phyloP scores from a whole-genome alignment of 2,888 invertebrate genomes.

The Drymonia ruficornis region DNA sequence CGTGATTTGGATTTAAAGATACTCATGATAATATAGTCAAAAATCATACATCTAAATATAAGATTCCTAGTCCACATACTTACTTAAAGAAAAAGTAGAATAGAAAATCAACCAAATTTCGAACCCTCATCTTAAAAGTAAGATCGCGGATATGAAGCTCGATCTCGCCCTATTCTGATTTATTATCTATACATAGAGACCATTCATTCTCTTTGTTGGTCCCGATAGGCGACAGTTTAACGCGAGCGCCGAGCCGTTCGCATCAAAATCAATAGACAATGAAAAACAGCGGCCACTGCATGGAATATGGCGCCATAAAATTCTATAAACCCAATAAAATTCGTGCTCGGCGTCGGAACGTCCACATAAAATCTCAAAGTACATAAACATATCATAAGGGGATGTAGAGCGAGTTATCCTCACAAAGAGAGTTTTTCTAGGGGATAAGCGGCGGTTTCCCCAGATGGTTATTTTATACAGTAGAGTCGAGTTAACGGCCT shows the following conservation, averaged over 20 bases:
- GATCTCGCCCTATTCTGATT: too few species aligned
- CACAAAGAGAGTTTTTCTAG: slow-evolving; percentile 79
- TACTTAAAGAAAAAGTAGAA: too few species aligned
- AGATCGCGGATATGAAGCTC: too few species aligned
- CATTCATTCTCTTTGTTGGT: slow-evolving; percentile 19
- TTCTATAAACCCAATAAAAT: slow-evolving; percentile 84
- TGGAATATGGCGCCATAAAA: slow-evolving; percentile 79
- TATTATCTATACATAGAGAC: too few species aligned
- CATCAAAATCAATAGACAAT: slow-evolving; percentile 81
- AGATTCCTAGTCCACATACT: too few species aligned
- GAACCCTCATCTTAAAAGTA: too few species aligned
- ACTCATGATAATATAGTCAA: too few species aligned
- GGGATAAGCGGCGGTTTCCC: slow-evolving; percentile 77
- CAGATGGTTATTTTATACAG: slow-evolving; percentile 85
- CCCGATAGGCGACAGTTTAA: slow-evolving; percentile 54
- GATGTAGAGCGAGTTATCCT: slow-evolving; percentile 77
- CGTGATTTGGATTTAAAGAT: too few species aligned
- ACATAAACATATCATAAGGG: slow-evolving; percentile 85
- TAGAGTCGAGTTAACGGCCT: slow-evolving; percentile 72
- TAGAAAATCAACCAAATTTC: too few species aligned
- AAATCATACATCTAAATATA: too few species aligned
- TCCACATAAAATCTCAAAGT: slow-evolving; percentile 84
- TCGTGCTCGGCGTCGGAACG: slow-evolving; percentile 82
- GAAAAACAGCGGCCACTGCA: slow-evolving; percentile 79
- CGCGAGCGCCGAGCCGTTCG: slow-evolving; percentile 39